A percentile compares a stretch with the other conserved stretches of the same genome.
Evolutionary conservation across 2,888 invertebrate species (phyloP).

Genomic region (Diarsia dahlii): DNA sequence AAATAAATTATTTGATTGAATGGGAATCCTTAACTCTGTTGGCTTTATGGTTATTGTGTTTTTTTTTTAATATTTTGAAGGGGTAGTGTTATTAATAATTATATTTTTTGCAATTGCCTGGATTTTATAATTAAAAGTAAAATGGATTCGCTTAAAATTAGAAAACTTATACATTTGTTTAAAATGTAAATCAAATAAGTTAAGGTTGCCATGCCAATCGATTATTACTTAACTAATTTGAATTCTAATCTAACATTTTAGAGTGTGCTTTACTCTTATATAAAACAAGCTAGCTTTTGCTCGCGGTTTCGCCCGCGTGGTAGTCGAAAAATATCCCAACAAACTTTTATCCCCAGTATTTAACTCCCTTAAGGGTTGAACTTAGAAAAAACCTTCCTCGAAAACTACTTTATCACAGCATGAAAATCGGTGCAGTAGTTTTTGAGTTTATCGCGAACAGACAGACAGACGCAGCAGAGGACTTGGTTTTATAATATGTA

Average conservation of each 20-base stretch:
- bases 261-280: not conserved
- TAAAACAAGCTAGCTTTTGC: not conserved
- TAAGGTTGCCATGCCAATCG: not conserved
- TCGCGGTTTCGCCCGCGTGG: no score
- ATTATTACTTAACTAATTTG: not conserved
- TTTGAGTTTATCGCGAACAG: no score
- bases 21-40: not conserved
- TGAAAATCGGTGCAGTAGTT: no score
- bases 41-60: no score
- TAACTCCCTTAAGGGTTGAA: no score
- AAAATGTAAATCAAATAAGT: constrained; percentile 6
- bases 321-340: no score
- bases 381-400: no score
- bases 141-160: not conserved
- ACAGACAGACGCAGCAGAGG: no score
- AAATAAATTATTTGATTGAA: constrained; percentile 30
- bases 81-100: no score
- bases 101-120: not conserved
- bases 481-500: no score
- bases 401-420: no score
- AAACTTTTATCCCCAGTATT: no score
- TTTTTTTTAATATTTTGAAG: not conserved
- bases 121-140: not conserved
- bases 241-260: not conserved
- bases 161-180: not conserved